Conservation (phyloP, 2,888 invertebrate species). For the Baccha elongata region DNA sequence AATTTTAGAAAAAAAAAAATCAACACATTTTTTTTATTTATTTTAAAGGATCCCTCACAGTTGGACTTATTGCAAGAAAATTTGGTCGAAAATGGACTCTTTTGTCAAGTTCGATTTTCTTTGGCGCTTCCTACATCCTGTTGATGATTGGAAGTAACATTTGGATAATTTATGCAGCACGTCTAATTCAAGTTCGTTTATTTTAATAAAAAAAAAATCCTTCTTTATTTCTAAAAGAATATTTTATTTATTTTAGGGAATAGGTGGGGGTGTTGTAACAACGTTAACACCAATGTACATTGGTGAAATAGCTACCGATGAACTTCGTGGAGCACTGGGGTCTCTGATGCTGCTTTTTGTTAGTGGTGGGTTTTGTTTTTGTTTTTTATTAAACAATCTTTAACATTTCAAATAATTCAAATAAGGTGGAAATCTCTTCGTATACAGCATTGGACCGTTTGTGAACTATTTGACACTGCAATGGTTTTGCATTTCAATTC, state of each 20-base stretch:
- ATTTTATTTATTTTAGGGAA: slow-evolving; percentile 81
- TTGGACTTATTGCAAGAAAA: slow-evolving; percentile 86
- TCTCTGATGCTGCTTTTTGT: slow-evolving; percentile 91
- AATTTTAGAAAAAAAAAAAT: too few species aligned
- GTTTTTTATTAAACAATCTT: slow-evolving; percentile 49
- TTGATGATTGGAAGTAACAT: slow-evolving; percentile 85
- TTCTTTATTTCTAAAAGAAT: not conserved
- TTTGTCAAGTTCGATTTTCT: slow-evolving; percentile 86
- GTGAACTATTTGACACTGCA: slow-evolving; percentile 86
- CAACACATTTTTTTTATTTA: too few species aligned
- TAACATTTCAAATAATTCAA: slow-evolving; percentile 82
- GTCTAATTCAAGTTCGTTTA: slow-evolving; percentile 77
- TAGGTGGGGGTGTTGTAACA: slow-evolving; percentile 87
- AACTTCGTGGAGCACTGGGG: slow-evolving; percentile 91
- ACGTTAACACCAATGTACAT: slow-evolving; percentile 92
- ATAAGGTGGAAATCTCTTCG: slow-evolving; percentile 86
- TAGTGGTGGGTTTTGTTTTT: slow-evolving; percentile 79
- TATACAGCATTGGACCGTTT: slow-evolving; percentile 89
- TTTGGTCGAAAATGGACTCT: slow-evolving; percentile 88
- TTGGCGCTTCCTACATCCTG: slow-evolving; percentile 88
- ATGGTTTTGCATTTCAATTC: slow-evolving; percentile 86
- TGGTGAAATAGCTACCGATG: slow-evolving; percentile 91
- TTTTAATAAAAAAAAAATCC: not conserved
- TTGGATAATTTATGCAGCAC: slow-evolving; percentile 83
- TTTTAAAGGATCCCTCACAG: slow-evolving; percentile 87